phyloP scores from a whole-genome alignment of 1,140 invertebrate species.

The Drosophila rufa region DNA sequence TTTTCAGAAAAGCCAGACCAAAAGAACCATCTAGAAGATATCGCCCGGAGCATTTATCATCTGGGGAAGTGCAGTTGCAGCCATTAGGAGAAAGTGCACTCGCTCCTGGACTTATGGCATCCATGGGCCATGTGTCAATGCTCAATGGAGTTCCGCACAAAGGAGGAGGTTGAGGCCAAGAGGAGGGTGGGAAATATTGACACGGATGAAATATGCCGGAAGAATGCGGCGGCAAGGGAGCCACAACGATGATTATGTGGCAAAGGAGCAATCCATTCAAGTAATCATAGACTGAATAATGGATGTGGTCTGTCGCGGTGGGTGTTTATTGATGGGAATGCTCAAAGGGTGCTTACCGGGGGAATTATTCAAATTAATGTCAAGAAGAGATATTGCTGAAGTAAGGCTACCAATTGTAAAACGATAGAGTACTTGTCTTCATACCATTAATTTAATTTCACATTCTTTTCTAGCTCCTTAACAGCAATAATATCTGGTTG shows the following conservation, averaged over 20 bases:
- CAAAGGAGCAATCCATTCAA: constrained; percentile 40
- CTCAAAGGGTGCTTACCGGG: not conserved
- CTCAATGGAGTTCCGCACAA: constrained; percentile 43
- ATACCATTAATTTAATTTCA: no score
- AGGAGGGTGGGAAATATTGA: constrained; percentile 15
- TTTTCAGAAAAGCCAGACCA: constrained; percentile 4
- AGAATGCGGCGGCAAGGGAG: constrained; percentile 7
- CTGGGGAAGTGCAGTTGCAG: constrained; percentile 35
- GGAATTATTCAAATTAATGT: not conserved
- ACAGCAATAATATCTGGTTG: no score
- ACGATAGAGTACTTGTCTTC: no score
- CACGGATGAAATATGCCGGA: constrained; percentile 39
- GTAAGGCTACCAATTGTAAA: constrained; percentile 1
- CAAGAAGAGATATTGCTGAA: not conserved
- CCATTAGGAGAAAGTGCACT: constrained; percentile 53
- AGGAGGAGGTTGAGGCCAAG: constrained; percentile 4
- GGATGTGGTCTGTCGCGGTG: constrained; percentile 25
- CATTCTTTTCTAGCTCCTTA: no score
- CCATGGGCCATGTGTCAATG: constrained; percentile 49
- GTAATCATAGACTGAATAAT: constrained; percentile 48
- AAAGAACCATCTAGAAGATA: constrained; percentile 25
- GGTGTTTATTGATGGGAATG: constrained; percentile 12
- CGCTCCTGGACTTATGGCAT: constrained; percentile 49
- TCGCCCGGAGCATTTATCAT: constrained; percentile 55
- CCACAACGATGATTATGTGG: constrained; percentile 45